Evolutionary conservation across 2,888 invertebrate genomes (phyloP).

Genomic region (Andrena haemorrhoa): DNA sequence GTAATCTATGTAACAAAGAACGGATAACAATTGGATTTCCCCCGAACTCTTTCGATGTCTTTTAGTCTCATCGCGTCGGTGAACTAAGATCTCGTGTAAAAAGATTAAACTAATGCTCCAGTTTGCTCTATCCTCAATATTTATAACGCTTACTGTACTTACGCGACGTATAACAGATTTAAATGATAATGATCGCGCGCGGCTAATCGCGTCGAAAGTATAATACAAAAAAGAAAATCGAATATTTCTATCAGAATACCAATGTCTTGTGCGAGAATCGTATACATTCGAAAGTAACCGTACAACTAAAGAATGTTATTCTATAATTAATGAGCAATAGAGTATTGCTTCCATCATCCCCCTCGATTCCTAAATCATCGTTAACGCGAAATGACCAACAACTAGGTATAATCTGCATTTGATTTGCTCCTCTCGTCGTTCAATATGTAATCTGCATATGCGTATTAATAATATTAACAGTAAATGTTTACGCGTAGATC

Average conservation of each 20-base stretch:
- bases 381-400: conserved; percentile 28
- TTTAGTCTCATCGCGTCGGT: conserved; percentile 16
- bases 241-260: conserved; percentile 39
- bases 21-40: conserved; percentile 36
- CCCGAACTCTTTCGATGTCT: conserved; percentile 5
- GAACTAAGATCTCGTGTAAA: conserved; percentile 69
- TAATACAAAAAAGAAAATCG: conserved; percentile 35
- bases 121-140: conserved; percentile 52
- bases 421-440: conserved; percentile 1
- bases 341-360: conserved; percentile 17
- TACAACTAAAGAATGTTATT: conserved; percentile 17
- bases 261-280: conserved; percentile 51
- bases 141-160: conserved; percentile 40
- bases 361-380: conserved; percentile 11
- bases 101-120: conserved; percentile 70
- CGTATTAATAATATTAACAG: conserved; percentile 34
- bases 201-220: conserved; percentile 52
- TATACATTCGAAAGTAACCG: conserved; percentile 31
- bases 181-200: conserved; percentile 14
- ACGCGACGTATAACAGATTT: conserved; percentile 37
- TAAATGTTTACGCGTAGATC: conserved; percentile 16
- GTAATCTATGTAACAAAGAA: conserved; percentile 48
- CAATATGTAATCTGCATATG: conserved; percentile 15
- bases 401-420: conserved; percentile 18
- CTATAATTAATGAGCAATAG: conserved; percentile 10